These are phyloP conservation scores for Enteromius radiatus DNA, from an alignment of 2,797 vertebrate species.

Conservation along the genomic window DNA sequence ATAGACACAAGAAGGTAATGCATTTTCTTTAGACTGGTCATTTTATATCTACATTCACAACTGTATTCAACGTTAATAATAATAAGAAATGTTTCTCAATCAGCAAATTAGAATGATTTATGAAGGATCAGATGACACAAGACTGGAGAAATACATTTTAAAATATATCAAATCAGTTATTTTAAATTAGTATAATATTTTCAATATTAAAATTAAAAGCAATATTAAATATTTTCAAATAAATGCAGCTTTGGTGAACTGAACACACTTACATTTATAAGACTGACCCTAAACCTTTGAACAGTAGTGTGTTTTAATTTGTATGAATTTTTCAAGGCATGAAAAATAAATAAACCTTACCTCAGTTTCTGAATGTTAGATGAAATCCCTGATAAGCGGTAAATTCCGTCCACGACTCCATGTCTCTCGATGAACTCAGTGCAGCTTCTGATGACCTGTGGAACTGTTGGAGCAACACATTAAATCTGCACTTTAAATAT, in stretches of 20 bases:
- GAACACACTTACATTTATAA: background rate
- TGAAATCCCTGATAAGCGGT: slow-evolving; percentile 94
- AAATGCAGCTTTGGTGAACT: background rate
- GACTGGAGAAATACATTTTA: background rate
- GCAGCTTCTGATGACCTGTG: slow-evolving; percentile 96
- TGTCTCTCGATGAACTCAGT: slow-evolving; percentile 95
- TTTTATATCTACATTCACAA: background rate
- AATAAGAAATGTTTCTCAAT: background rate
- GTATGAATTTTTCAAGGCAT: background rate
- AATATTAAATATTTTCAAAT: background rate
- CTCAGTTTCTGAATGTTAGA: slow-evolving; percentile 98
- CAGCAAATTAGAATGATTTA: background rate
- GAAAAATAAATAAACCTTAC: slow-evolving; percentile 70
- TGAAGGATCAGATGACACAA: background rate
- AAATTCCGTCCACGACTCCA: slow-evolving; percentile 97
- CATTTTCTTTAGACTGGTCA: background rate
- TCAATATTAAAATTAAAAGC: background rate
- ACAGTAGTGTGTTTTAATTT: background rate
- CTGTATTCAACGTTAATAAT: background rate
- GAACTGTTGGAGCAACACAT: slow-evolving; percentile 76
- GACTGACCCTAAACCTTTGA: background rate
- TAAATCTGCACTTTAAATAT: slow-evolving; percentile 1
- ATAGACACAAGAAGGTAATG: slow-evolving; percentile 16
- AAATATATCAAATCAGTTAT: background rate
- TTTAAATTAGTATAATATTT: background rate